These are phyloP conservation scores for Tineola bisselliella DNA, from an alignment of 2,888 invertebrate species.

Conservation along the genomic window DNA sequence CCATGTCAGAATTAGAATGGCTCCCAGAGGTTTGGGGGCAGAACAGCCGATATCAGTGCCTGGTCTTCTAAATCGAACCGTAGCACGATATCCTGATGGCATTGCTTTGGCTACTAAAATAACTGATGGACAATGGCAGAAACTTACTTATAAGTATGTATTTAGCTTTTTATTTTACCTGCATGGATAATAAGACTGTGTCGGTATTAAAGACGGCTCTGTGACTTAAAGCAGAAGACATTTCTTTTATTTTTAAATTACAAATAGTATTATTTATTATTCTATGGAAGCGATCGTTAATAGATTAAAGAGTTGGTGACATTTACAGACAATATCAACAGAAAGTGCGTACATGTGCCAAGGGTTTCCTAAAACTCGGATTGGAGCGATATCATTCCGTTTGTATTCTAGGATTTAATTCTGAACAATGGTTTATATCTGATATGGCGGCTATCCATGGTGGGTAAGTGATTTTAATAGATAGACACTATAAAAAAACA, in stretches of 20 bases:
- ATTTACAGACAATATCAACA: conserved; percentile 78
- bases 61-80: conserved; percentile 72
- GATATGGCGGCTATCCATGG: conserved; percentile 89
- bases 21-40: conserved; percentile 58
- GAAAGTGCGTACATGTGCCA: conserved; percentile 80
- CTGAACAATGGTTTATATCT: conserved; percentile 89
- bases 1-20: conserved; percentile 72
- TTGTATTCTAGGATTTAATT: conserved; percentile 91
- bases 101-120: conserved; percentile 75
- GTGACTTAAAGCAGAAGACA: too few relatives aligned
- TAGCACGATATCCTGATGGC: conserved; percentile 71
- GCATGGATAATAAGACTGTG: too few relatives aligned
- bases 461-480: conserved; percentile 75
- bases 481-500: too few relatives aligned
- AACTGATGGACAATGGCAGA: conserved; percentile 69
- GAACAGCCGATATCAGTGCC: conserved; percentile 80
- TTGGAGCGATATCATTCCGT: conserved; percentile 82
- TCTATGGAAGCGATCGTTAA: too few relatives aligned
- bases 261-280: too few relatives aligned
- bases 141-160: conserved; percentile 73
- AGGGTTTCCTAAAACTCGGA: conserved; percentile 86
- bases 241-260: too few relatives aligned
- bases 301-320: conserved; percentile 3
- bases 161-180: too few relatives aligned
- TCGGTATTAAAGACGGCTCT: too few relatives aligned